A percentile compares a stretch with the other conserved stretches of the same genome.
Conservation (phyloP, 1,140 invertebrate species). For the Hirudo medicinalis region DNA sequence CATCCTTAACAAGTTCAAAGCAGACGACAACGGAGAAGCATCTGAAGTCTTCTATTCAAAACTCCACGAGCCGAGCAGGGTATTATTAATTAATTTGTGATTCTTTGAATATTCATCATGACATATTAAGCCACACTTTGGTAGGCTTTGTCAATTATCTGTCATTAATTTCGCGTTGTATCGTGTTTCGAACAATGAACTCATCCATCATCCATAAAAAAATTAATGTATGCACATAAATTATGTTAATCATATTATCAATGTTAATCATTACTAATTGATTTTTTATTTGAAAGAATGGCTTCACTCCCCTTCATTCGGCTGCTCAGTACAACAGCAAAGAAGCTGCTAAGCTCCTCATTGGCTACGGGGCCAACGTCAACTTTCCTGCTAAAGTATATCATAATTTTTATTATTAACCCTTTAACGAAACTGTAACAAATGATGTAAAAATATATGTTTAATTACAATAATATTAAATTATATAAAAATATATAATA, state of each 20-base stretch:
- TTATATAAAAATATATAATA: no score
- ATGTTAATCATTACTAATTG: not conserved
- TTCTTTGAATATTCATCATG: no score
- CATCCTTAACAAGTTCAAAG: not conserved
- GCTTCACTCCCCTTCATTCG: constrained; percentile 94
- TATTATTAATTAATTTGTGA: not conserved
- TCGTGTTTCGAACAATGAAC: not conserved
- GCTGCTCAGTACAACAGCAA: constrained; percentile 97
- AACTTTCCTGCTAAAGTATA: constrained; percentile 78
- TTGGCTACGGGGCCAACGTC: constrained; percentile 88
- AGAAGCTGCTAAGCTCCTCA: constrained; percentile 76
- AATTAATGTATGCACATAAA: not conserved
- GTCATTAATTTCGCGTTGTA: not conserved
- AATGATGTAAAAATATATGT: no score
- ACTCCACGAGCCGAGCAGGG: no score
- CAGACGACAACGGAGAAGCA: not conserved
- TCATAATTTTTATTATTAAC: not conserved
- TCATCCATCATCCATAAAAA: not conserved
- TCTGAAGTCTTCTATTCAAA: no score
- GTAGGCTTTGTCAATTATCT: not conserved
- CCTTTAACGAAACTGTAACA: no score
- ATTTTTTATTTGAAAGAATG: constrained; percentile 53
- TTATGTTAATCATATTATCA: not conserved
- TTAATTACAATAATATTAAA: no score
- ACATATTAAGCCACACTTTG: no score